phyloP scores from a whole-genome alignment of 2,888 invertebrate species.

The Pseudococcus longispinus region DNA sequence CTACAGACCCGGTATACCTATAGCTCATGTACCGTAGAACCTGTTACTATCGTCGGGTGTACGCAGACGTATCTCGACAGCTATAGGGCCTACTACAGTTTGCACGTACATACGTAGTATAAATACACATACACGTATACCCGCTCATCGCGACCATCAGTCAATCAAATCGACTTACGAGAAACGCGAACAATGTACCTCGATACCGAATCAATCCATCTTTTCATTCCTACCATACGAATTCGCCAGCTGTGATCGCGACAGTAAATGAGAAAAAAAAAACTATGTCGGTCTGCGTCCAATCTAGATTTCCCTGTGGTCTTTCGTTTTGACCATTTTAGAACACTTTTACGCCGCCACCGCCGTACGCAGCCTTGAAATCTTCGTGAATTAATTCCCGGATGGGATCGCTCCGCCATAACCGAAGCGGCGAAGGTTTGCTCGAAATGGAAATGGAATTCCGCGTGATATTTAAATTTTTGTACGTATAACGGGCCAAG shows the following conservation, averaged over 20 bases:
- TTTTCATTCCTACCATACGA: neutral
- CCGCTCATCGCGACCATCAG: neutral
- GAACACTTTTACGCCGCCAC: neutral
- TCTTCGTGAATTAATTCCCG: neutral
- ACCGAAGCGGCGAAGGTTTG: neutral
- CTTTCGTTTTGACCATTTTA: neutral
- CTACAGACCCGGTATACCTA: neutral
- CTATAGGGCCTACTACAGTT: too few species aligned
- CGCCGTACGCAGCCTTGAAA: neutral
- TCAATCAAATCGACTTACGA: neutral
- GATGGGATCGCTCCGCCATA: neutral
- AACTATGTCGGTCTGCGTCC: neutral
- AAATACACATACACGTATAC: neutral
- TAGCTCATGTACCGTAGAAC: neutral
- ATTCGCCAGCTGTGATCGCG: neutral
- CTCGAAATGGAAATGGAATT: neutral
- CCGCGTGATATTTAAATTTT: neutral
- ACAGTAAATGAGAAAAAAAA: neutral
- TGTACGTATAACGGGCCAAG: neutral
- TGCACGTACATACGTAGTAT: neutral
- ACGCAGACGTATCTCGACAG: neutral
- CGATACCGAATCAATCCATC: neutral
- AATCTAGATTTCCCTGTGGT: neutral
- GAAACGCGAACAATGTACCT: neutral
- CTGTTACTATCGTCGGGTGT: neutral